These are phyloP conservation scores for Palloptera scutellata DNA, from an alignment of 2,888 invertebrate genomes.

Conservation along the genomic window DNA sequence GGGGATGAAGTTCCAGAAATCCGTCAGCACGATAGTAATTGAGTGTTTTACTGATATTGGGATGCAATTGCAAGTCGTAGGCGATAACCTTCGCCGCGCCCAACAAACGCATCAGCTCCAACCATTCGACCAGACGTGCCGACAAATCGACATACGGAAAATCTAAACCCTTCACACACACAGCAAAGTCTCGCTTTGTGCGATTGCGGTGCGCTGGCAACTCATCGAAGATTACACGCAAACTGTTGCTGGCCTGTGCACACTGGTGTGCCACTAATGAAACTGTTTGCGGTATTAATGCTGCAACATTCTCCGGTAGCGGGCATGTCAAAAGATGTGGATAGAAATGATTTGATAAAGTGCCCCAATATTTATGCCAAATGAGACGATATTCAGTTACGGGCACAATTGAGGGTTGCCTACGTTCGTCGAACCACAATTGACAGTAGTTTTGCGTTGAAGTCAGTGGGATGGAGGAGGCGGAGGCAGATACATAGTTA, in stretches of 20 bases:
- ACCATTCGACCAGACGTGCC: constrained; percentile 89
- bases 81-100: constrained; percentile 91
- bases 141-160: constrained; percentile 89
- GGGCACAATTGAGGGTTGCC: constrained; percentile 78
- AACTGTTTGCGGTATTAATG: constrained; percentile 66
- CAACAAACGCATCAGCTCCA: constrained; percentile 83
- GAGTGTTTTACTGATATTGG: constrained; percentile 82
- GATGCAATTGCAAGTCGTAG: constrained; percentile 86
- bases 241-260: constrained; percentile 81
- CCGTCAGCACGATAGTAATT: constrained; percentile 71
- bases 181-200: constrained; percentile 75
- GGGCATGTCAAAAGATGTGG: constrained; percentile 88
- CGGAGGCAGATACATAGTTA: constrained; percentile 76
- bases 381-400: constrained; percentile 88
- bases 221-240: constrained; percentile 77
- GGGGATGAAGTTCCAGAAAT: constrained; percentile 75
- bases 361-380: constrained; percentile 91
- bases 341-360: constrained; percentile 78
- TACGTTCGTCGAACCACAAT: constrained; percentile 82
- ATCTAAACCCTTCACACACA: constrained; percentile 91
- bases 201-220: constrained; percentile 36
- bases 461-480: constrained; percentile 60
- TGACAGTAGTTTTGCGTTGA: constrained; percentile 71
- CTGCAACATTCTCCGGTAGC: constrained; percentile 71
- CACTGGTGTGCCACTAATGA: constrained; percentile 83